These are phyloP conservation scores for Nibea coibor DNA, from an alignment of 2,113 vertebrate species.

Conservation along the genomic window DNA sequence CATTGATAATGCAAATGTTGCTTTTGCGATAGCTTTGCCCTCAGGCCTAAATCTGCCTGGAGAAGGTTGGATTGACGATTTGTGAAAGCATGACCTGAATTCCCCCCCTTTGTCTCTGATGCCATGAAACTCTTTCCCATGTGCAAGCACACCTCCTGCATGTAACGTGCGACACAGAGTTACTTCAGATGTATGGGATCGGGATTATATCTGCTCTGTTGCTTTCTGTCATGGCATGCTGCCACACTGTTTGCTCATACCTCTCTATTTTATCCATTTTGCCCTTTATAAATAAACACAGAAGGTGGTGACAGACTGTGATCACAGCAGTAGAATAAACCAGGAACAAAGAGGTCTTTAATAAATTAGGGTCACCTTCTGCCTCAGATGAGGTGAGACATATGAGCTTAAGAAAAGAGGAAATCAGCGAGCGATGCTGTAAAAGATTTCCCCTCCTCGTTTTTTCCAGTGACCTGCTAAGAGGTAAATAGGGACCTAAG, in stretches of 20 bases:
- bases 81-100: conserved; percentile 73
- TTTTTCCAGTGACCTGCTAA: conserved; percentile 65
- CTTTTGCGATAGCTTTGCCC: conserved; percentile 47
- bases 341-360: background rate
- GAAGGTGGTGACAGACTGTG: conserved; percentile 41
- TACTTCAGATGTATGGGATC: conserved; percentile 54
- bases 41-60: conserved; percentile 45
- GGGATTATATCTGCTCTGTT: conserved; percentile 58
- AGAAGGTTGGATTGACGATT: conserved; percentile 57
- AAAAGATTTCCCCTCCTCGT: conserved; percentile 15
- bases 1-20: conserved; percentile 49
- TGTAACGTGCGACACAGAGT: conserved; percentile 61
- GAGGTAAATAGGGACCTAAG: conserved; percentile 67
- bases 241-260: conserved; percentile 61
- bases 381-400: conserved; percentile 34
- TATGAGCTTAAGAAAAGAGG: conserved; percentile 21
- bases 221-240: conserved; percentile 72
- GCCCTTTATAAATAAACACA: conserved; percentile 46
- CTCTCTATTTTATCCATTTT: conserved; percentile 49
- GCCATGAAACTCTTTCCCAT: conserved; percentile 49
- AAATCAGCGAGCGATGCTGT: conserved; percentile 36
- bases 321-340: conserved; percentile 42
- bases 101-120: conserved; percentile 20
- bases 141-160: conserved; percentile 69
- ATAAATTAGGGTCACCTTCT: conserved; percentile 29